Base-by-base conservation (phyloP, 1,140 invertebrate genomes). In the Heliconius melpomene region DNA sequence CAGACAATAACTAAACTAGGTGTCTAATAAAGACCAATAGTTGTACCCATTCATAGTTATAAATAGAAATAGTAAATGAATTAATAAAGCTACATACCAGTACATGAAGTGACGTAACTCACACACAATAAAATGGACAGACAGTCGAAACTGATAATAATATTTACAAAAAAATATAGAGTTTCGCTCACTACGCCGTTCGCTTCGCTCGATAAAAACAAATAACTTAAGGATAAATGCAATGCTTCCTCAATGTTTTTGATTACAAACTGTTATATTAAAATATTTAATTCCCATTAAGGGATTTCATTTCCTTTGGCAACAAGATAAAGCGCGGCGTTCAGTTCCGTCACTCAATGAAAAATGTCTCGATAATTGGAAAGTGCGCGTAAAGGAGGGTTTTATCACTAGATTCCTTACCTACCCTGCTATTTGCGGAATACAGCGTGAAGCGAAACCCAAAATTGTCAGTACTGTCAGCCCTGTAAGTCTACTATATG, bases 21-120 rank as follows among this genome's bases (percentile, higher is more conserved):
- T 54, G 13, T 54, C 6, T 7, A 7, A 54, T n/a, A 20, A n/a
- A n/a, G 52, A 18, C 20, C 18, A 54, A 54, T 54, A 57, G n/a
- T 57, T 23, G 8, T n/a, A 1, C 11, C n/a, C n/a, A 57, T 57
- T 66, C 23, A 66, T 29, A 66, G 23, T 66, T 66, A 66, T 66
- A 66, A 66, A 66, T 66, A 66, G 60, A 26, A 26, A n/a, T 66
- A 23, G 11, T 29, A 66, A 66, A 66, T 66, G 60, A 66, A 29
- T 66, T 66, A 66, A 66, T 66, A 66, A 6, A 29, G 13, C 13
- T 23, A 23, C 23, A 29, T 29, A 66, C 23, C 2, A 13, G 13
- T 13, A 3, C 1, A 20, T 11, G 23, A 11, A 26, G 11, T 66
- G 60, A 66, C 26, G 60, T 66, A n/a, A 66, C 23, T 29, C 20